Percentiles rank a stretch among this genome's conserved stretches.
These are phyloP conservation scores for Paraplagusia blochii DNA, from an alignment of 2,113 vertebrate species.

Conservation along the genomic window DNA sequence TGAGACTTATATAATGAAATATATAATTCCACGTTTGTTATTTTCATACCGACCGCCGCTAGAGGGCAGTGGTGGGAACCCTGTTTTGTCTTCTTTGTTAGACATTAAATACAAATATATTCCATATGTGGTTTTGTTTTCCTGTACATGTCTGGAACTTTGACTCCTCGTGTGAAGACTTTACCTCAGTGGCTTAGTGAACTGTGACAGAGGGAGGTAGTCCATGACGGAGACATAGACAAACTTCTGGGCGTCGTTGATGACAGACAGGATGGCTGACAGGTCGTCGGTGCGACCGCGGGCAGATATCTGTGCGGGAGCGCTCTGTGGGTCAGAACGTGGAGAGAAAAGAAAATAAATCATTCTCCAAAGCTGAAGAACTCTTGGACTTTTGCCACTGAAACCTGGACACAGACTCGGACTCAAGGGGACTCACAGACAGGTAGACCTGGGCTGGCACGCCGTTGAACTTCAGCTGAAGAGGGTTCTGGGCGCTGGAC, in stretches of 20 bases:
- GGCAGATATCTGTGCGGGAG: conserved; percentile 72
- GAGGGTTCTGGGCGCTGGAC: conserved; percentile 71
- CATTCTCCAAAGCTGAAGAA: too few species aligned
- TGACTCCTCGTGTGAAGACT: not conserved
- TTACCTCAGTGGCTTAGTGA: conserved; percentile 69
- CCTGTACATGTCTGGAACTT: too few species aligned
- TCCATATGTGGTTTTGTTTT: too few species aligned
- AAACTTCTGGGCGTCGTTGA: conserved; percentile 70
- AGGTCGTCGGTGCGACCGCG: conserved; percentile 76
- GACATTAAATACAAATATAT: too few species aligned
- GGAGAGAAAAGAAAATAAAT: not conserved
- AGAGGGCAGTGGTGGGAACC: too few species aligned
- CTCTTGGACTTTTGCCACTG: too few species aligned
- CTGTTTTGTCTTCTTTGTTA: too few species aligned
- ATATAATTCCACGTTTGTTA: too few species aligned
- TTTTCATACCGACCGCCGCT: too few species aligned
- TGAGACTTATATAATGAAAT: too few species aligned
- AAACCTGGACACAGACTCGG: too few species aligned
- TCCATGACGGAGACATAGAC: conserved; percentile 81
- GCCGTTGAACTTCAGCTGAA: conserved; percentile 75
- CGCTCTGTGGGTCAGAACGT: conserved; percentile 62
- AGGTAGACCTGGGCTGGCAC: conserved; percentile 76
- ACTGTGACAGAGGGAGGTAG: conserved; percentile 72
- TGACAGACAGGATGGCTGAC: conserved; percentile 73
- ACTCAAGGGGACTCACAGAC: conserved; percentile 72